Evolutionary conservation across 2,797 vertebrate genomes (phyloP).

Genomic region (Eidolon dupreanum): DNA sequence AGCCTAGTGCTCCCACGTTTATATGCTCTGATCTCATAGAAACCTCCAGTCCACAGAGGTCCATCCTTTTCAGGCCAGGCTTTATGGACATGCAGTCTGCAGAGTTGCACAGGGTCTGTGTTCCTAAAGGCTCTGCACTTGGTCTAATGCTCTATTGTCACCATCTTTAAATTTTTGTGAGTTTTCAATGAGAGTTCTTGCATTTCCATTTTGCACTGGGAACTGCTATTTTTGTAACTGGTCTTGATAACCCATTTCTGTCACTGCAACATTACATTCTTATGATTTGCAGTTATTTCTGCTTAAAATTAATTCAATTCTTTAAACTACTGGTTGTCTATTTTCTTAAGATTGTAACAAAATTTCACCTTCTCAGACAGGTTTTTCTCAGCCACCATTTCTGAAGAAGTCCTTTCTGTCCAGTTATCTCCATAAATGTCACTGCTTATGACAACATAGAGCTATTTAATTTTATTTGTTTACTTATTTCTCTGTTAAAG

Average conservation of each 20-base stretch:
- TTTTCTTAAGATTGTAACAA: neutral
- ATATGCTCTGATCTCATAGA: neutral
- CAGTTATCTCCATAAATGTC: neutral
- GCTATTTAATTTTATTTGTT: neutral
- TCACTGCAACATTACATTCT: neutral
- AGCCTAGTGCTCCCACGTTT: too few relatives aligned
- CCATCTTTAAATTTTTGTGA: neutral
- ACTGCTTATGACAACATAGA: neutral
- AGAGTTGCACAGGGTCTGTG: neutral
- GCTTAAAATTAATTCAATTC: neutral
- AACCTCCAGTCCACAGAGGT: neutral
- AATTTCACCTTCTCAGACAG: neutral
- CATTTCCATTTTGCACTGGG: neutral
- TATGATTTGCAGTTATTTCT: neutral
- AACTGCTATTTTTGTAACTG: neutral
- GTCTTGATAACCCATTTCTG: neutral
- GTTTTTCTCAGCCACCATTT: neutral
- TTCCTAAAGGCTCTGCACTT: neutral
- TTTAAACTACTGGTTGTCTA: neutral
- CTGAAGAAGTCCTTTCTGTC: neutral
- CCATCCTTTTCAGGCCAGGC: neutral
- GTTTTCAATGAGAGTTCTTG: neutral
- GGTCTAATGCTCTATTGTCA: neutral
- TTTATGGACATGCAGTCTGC: fast-evolving
- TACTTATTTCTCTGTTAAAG: neutral